These are phyloP conservation scores for Chloroceryle inda DNA, from an alignment of 2,797 vertebrate genomes.

Conservation along the genomic window DNA sequence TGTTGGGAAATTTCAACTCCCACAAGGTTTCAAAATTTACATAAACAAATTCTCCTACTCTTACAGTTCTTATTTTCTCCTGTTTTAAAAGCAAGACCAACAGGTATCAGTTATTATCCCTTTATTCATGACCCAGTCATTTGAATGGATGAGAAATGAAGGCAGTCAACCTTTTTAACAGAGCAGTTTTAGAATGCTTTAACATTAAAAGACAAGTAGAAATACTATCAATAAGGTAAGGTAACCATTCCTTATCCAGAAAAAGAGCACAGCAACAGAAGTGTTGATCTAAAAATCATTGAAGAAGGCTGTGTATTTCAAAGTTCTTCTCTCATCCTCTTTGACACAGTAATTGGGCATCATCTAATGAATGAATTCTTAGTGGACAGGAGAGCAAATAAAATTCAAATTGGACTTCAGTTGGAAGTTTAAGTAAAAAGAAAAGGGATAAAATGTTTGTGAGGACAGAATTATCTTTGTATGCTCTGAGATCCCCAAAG, in stretches of 20 bases:
- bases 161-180: background rate
- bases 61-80: conserved; percentile 14
- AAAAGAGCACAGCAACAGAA: background rate
- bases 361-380: background rate
- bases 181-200: background rate
- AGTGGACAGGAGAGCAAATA: conserved; percentile 5
- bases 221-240: background rate
- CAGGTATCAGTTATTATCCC: background rate
- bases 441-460: background rate
- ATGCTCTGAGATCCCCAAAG: background rate
- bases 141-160: background rate
- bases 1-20: conserved; percentile 68
- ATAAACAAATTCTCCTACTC: conserved; percentile 51
- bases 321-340: background rate
- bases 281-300: background rate
- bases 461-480: conserved; percentile 21
- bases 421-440: conserved; percentile 5
- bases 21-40: background rate
- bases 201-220: background rate
- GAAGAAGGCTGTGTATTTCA: background rate
- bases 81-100: background rate
- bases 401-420: background rate
- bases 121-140: background rate
- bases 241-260: background rate
- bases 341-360: background rate